Percentiles rank a stretch among this genome's conserved stretches.
These are phyloP conservation scores for Campoletis raptor DNA, from an alignment of 2,888 invertebrate genomes.

Conservation along the genomic window DNA sequence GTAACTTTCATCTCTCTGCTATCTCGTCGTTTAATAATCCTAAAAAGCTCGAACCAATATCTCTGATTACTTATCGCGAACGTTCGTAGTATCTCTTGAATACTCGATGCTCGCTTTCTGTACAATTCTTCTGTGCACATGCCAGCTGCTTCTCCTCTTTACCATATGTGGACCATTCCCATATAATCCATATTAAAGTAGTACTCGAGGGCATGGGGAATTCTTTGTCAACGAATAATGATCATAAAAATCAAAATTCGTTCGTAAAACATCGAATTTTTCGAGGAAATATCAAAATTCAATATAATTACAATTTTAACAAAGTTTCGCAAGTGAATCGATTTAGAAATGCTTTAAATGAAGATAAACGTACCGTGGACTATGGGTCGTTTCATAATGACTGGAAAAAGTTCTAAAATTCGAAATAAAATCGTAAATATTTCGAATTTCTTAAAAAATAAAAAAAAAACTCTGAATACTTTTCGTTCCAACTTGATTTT, in stretches of 20 bases:
- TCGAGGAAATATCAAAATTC: neutral
- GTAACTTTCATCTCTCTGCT: neutral
- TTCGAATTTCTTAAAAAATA: neutral
- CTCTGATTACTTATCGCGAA: slow-evolving; percentile 62
- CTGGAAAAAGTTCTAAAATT: neutral
- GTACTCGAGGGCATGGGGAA: neutral
- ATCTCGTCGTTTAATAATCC: slow-evolving; percentile 60
- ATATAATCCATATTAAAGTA: slow-evolving; percentile 21
- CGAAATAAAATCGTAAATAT: neutral
- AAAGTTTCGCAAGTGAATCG: neutral
- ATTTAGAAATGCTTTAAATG: neutral
- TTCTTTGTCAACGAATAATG: neutral
- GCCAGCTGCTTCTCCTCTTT: slow-evolving; percentile 3
- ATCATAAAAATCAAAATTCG: neutral
- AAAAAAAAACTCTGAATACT: neutral
- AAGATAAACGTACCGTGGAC: too few relatives aligned
- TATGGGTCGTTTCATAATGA: neutral
- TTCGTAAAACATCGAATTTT: neutral
- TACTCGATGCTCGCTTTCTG: slow-evolving; percentile 9
- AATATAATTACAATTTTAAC: neutral
- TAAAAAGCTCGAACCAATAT: slow-evolving; percentile 59
- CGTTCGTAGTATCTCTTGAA: slow-evolving; percentile 17
- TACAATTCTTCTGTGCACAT: slow-evolving; percentile 8
- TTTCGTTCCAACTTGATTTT: neutral
- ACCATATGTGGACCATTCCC: slow-evolving; percentile 4